Percentiles rank a stretch among this genome's conserved stretches.
Evolutionary conservation across 2,888 invertebrate genomes (phyloP).

Genomic region (Aphodius sticticus): DNA sequence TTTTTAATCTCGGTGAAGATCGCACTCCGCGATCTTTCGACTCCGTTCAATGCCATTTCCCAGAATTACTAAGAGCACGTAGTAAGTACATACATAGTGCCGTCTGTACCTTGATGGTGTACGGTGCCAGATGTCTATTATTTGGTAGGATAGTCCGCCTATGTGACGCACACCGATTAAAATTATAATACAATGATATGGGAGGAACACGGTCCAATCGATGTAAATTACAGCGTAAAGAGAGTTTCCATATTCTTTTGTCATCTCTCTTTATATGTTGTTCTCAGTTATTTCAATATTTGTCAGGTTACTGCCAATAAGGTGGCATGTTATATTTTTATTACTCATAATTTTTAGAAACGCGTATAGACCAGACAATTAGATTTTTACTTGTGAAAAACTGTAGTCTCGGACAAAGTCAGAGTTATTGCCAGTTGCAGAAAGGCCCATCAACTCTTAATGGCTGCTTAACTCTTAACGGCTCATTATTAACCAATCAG

Average conservation of each 20-base stretch:
- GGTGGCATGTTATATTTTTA: no score
- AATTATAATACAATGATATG: neutral
- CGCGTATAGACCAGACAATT: no score
- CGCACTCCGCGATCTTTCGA: neutral
- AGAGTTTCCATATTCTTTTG: neutral
- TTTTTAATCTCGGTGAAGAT: neutral
- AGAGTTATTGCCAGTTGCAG: no score
- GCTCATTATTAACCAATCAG: no score
- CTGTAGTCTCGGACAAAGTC: no score
- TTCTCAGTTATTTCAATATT: neutral
- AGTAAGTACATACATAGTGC: neutral
- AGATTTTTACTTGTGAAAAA: no score
- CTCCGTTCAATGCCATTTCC: neutral
- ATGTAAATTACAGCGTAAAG: neutral
- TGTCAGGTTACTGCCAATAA: no score
- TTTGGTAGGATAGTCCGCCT: neutral
- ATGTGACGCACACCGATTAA: neutral
- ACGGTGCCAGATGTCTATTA: neutral
- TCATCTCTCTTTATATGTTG: neutral
- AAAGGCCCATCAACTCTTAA: no score
- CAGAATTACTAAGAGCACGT: neutral
- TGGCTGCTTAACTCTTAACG: no score
- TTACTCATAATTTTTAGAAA: no score
- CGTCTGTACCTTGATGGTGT: neutral
- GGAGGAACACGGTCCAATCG: neutral